Base-by-base conservation (phyloP, 2,888 invertebrate genomes). In the Teleogryllus oceanicus region DNA sequence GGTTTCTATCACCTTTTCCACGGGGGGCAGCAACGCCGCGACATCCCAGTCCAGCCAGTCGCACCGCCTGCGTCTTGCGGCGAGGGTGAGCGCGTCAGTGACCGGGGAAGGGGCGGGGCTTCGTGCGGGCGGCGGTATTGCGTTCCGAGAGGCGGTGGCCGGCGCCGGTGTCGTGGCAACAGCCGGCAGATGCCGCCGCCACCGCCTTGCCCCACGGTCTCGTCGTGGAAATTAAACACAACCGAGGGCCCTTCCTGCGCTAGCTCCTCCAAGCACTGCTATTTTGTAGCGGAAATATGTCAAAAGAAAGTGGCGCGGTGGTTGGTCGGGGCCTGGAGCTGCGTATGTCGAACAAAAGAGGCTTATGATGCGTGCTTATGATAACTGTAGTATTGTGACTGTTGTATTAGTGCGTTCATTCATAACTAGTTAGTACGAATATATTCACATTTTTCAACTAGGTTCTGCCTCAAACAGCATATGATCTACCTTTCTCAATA, bases 101-200 rank as follows among this genome's bases (percentile, higher is more conserved):
- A 18, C n/a, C n/a, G 62, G 11, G 62, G 62, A 62, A 11, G n/a
- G 62, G n/a, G 62, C 37, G n/a, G 16, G n/a, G 62, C 24, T 24
- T 24, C 24, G 2, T 2, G 24, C 24, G 24, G 3, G 24, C 62
- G 62, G 11, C n/a, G 62, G 62, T 62, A 62, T 62, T 62, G 62
- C 62, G 62, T 62, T 62, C 62, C 62, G 62, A 62, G 62, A 37
- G 37, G 37, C 37, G 8, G 8, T 8, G 37, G 16, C 62, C n/a
- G 16, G n/a, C 62, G 62, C n/a, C 62, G 16, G 62, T 5, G 8
- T 62, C 62, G 62, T 18, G 62, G 62, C 62, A 62, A 62, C 62
- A 62, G 62, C 62, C 62, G 62, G 62, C 62, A 62, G 62, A 62
- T n/a, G 62, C 62, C 62, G 62, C 62, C 62, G 62, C 62, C 37